Base-by-base conservation (phyloP, 2,797 vertebrate species). In the Danio choprae region DNA sequence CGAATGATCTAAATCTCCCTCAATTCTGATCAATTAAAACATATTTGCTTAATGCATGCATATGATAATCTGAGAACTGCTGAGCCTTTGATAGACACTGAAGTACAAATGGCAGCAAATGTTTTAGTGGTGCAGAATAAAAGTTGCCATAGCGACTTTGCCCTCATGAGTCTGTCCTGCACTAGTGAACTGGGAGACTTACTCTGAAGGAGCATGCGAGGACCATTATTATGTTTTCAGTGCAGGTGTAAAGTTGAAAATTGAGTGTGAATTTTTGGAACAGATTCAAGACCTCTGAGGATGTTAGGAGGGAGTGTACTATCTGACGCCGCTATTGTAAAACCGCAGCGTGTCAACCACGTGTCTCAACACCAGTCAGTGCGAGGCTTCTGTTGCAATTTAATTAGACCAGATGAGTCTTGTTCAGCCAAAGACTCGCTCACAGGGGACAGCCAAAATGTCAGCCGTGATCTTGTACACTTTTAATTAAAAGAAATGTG, bases 331-430 rank as follows among this genome's bases (percentile, higher is more conserved):
- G 9, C 53, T 65, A 7, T 77, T 70, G 48, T 40, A 40, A 65
- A 65, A 15, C 29, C 4, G 1, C 48, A 43, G 40, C 43, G 40
- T 62, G 44, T 75, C 18, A 80, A 56, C 53, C 68, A 48, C 60
- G 59, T 43, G 43, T 81, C 41, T 20, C 46, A 11, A 29, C 22
- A 56, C 15, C 60, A 77, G 67, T 75, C 29, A 18, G 40, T 72
- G 64, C 62, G 70, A 60, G 71, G 63, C 41, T 83, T 69, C 60
- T 55, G 64, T 81, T 77, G 56, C 65, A 63, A 83, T 86, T 83
- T 89, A 90, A 87, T 91, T 90, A 88, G 70, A 84, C 84, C 89
- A 90, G 90, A 93, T 88, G 90, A 84, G 84, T 84, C 83, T 86
- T 85, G 83, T 90, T 90, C 89, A 88, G 58, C 63, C 85, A 80